Evolutionary conservation across 1,140 invertebrate species (phyloP), one percentile per base, ranked within the genome.

Genomic region (Sycophila sp.): DNA sequence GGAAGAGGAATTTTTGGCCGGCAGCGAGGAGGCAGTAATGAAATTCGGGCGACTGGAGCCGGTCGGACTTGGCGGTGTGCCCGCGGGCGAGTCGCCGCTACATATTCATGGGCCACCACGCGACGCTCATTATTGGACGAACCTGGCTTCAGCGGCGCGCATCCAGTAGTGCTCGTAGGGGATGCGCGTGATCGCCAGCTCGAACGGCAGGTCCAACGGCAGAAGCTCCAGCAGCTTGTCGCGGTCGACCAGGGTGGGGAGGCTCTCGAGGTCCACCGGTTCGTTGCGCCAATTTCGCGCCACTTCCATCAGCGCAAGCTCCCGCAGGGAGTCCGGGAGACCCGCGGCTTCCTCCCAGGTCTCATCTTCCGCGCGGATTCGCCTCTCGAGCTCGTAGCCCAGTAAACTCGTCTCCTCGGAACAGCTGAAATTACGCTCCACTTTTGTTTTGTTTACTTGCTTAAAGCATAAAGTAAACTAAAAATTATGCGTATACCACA

Each of bases 131-230:
- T n/a, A n/a, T n/a, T n/a, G n/a, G 10, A 40, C 1, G 36, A 42
- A 49, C 83, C 83, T 82, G 30, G 75, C 71, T 64, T 76, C 75
- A 1, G 81, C 77, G 15, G 76, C 76, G 15, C 85, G 78, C 73
- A 81, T 70, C 86, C 86, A 87, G 72, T 83, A 87, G 59, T 80
- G 65, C 13, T 84, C 83, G 32, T 82, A 67, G 0, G 74, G 63
- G 38, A 87, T 80, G 22, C 71, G 70, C 42, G 62, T 73, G 24
- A 85, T 79, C 2, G 74, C 71, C 36, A 85, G 17, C 0, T 84
- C 74, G 30, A 87, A 78, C 1, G 84, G 81, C 4, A 87, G 72
- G 69, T 84, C 76, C 8, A 78, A 75, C 0, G 84, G 78, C 30
- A 87, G 67, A 15, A 80, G 78, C 79, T 86, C 85, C 22, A 84